Conservation (phyloP, 2,888 invertebrate genomes). For the Phasia obesa region DNA sequence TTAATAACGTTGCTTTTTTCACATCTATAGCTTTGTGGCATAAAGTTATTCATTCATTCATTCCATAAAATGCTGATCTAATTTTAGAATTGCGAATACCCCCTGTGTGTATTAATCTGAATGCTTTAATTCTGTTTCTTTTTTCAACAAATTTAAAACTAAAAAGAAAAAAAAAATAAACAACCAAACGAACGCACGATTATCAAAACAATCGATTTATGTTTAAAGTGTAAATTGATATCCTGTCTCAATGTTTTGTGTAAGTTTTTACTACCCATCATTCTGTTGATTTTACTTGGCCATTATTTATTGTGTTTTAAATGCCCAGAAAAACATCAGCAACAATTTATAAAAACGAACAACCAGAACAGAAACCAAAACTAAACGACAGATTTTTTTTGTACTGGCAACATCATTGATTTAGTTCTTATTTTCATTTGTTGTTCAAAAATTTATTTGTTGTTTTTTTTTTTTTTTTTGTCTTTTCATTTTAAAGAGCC, state of each 20-base stretch:
- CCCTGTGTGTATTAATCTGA: no score
- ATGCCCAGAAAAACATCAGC: constrained; percentile 58
- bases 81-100: no score
- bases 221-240: constrained; percentile 72
- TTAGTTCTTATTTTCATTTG: constrained; percentile 49
- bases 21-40: no score
- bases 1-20: no score
- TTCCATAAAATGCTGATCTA: no score
- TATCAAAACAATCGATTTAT: constrained; percentile 72
- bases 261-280: background rate
- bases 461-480: background rate
- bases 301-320: constrained; percentile 70
- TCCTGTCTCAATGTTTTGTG: constrained; percentile 50
- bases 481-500: constrained; percentile 23
- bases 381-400: constrained; percentile 36
- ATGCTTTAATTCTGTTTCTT: background rate
- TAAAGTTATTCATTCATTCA: no score
- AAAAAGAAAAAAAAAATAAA: constrained; percentile 21
- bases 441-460: constrained; percentile 12
- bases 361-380: constrained; percentile 51
- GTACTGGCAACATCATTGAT: constrained; percentile 46
- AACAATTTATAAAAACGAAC: constrained; percentile 65
- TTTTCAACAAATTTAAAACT: background rate
- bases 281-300: constrained; percentile 15
- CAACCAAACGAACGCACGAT: constrained; percentile 71